Conservation (phyloP, 2,797 vertebrate species). For the Amniataba percoides region DNA sequence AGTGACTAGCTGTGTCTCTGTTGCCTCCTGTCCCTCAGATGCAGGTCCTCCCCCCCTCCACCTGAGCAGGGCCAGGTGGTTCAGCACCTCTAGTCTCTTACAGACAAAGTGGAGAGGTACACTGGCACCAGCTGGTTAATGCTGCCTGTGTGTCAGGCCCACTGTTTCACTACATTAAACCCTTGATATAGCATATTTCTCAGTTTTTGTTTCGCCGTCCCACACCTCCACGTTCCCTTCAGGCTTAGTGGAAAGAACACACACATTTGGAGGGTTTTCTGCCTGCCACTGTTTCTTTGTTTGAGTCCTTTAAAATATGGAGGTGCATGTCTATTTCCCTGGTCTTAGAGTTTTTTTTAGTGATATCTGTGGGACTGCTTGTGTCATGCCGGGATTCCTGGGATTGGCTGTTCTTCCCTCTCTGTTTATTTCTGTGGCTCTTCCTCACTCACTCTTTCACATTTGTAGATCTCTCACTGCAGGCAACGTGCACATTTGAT, state of each 20-base stretch:
- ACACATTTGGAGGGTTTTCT: constrained; percentile 31
- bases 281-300: constrained; percentile 37
- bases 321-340: constrained; percentile 55
- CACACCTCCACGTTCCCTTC: constrained; percentile 23
- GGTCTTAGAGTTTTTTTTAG: neutral
- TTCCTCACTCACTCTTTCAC: constrained; percentile 24
- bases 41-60: constrained; percentile 79
- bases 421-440: constrained; percentile 20
- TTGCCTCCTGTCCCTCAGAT: constrained; percentile 82
- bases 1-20: constrained; percentile 69
- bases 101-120: constrained; percentile 87
- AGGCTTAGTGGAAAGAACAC: constrained; percentile 3
- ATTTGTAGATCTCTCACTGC: constrained; percentile 19
- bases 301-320: constrained; percentile 9
- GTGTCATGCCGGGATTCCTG: constrained; percentile 41
- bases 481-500: neutral
- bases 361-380: constrained; percentile 24
- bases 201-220: constrained; percentile 1
- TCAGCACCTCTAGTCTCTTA: constrained; percentile 88
- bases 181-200: neutral
- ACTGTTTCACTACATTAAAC: constrained; percentile 38
- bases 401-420: constrained; percentile 33
- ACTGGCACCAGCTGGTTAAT: constrained; percentile 26
- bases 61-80: constrained; percentile 85
- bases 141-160: constrained; percentile 43